Percentiles rank a stretch among this genome's conserved stretches.
Conservation (phyloP, 2,888 invertebrate species). For the Lagria hirta region DNA sequence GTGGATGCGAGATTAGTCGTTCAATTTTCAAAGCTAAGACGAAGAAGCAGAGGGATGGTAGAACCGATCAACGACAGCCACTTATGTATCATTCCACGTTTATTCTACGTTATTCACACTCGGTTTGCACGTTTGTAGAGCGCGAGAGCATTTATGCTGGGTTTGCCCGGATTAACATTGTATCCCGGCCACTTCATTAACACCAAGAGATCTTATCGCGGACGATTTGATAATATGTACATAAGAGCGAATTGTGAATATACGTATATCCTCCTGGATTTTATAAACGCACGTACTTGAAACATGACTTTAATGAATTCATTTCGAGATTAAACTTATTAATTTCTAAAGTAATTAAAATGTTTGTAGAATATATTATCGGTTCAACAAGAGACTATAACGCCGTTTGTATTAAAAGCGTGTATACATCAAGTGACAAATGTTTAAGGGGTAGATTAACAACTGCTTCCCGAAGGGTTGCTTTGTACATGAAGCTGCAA, state of each 20-base stretch:
- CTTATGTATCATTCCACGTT: slow-evolving; percentile 27
- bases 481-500: slow-evolving; percentile 30
- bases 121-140: slow-evolving; percentile 26
- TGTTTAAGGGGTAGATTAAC: slow-evolving; percentile 38
- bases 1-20: slow-evolving; percentile 42
- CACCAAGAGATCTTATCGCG: slow-evolving; percentile 33
- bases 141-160: slow-evolving; percentile 23
- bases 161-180: slow-evolving; percentile 37
- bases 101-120: slow-evolving; percentile 23
- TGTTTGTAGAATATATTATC: too few relatives aligned
- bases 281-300: too few relatives aligned
- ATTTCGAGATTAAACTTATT: too few relatives aligned
- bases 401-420: slow-evolving; percentile 32
- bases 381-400: too few relatives aligned
- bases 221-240: slow-evolving; percentile 17
- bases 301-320: not conserved
- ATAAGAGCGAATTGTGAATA: slow-evolving; percentile 8
- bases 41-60: slow-evolving; percentile 9
- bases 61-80: slow-evolving; percentile 30
- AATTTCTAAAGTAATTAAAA: too few relatives aligned
- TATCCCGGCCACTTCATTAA: slow-evolving; percentile 37
- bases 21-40: slow-evolving; percentile 38
- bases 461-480: slow-evolving; percentile 33
- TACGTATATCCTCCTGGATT: too few relatives aligned
- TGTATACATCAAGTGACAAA: slow-evolving; percentile 38